phyloP scores from a whole-genome alignment of 2,888 invertebrate species.

The Anaspis maculata region DNA sequence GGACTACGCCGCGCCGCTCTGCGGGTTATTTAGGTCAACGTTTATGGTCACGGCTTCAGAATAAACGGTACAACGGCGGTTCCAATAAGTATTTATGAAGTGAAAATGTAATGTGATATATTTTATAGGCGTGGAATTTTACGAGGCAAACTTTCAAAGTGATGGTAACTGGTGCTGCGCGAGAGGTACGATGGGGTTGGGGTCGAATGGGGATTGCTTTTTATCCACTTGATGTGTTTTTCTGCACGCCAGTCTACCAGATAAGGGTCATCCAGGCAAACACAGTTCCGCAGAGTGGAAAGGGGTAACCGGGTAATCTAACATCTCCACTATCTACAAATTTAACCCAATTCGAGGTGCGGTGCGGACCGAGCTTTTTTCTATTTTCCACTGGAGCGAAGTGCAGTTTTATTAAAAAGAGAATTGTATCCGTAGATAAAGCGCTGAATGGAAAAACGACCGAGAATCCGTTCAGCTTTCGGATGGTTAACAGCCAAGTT shows the following conservation, averaged over 20 bases:
- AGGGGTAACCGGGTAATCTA: conserved; percentile 24
- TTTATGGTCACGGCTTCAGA: not conserved
- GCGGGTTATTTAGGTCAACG: too few relatives aligned
- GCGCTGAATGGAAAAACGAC: too few relatives aligned
- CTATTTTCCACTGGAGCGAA: too few relatives aligned
- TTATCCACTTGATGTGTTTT: conserved; percentile 38
- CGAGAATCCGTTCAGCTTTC: too few relatives aligned
- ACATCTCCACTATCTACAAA: conserved; percentile 21
- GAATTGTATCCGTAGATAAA: too few relatives aligned
- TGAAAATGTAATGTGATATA: conserved; percentile 16
- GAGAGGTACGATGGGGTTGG: conserved; percentile 16
- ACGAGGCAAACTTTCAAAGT: conserved; percentile 27
- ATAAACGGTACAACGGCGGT: not conserved
- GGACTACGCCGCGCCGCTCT: too few relatives aligned
- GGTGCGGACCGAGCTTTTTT: too few relatives aligned
- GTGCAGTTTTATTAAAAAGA: too few relatives aligned
- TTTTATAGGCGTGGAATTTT: conserved; percentile 27
- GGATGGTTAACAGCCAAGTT: too few relatives aligned
- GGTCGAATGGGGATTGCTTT: conserved; percentile 31
- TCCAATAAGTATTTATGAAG: conserved; percentile 5
- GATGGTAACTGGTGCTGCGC: conserved; percentile 24
- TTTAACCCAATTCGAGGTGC: conserved; percentile 24
- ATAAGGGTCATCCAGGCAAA: conserved; percentile 34
- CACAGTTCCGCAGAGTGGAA: conserved; percentile 23
- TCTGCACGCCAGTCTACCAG: conserved; percentile 32